phyloP scores from a whole-genome alignment of 2,888 invertebrate genomes.

The Proisotoma minuta region DNA sequence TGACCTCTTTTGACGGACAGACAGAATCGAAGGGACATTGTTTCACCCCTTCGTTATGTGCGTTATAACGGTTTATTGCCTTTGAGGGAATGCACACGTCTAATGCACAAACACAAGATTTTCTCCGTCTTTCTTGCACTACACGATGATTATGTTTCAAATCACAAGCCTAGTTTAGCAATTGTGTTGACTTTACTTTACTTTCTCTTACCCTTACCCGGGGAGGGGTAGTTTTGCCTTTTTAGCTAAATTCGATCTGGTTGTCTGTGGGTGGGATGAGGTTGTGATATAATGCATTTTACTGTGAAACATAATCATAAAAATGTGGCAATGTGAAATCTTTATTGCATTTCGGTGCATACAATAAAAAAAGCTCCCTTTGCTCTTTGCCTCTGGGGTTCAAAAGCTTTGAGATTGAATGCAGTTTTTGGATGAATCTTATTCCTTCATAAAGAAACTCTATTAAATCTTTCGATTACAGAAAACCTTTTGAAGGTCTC shows the following conservation, averaged over 20 bases:
- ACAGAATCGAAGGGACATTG: no score
- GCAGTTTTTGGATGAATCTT: not conserved
- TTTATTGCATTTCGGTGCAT: conserved; percentile 14
- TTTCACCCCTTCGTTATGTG: no score
- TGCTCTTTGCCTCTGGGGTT: no score
- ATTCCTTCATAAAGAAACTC: not conserved
- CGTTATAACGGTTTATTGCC: not conserved
- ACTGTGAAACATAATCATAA: conserved; percentile 4
- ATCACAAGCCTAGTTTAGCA: not conserved
- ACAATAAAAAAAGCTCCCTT: no score
- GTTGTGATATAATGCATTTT: not conserved
- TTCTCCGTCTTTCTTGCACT: not conserved
- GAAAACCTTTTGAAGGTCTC: no score
- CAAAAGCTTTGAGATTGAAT: not conserved
- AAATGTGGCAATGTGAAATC: conserved; percentile 11
- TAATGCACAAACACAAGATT: not conserved
- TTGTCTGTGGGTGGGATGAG: conserved; percentile 10
- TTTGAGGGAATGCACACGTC: not conserved
- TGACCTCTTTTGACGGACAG: no score
- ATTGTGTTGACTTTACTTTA: not conserved
- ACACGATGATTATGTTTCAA: not conserved
- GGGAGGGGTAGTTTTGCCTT: not conserved
- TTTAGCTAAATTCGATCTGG: conserved; percentile 7
- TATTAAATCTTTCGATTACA: not conserved
- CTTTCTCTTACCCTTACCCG: not conserved